Conservation (phyloP, 92 coral and sea anemone species). For the Metridium senile region DNA sequence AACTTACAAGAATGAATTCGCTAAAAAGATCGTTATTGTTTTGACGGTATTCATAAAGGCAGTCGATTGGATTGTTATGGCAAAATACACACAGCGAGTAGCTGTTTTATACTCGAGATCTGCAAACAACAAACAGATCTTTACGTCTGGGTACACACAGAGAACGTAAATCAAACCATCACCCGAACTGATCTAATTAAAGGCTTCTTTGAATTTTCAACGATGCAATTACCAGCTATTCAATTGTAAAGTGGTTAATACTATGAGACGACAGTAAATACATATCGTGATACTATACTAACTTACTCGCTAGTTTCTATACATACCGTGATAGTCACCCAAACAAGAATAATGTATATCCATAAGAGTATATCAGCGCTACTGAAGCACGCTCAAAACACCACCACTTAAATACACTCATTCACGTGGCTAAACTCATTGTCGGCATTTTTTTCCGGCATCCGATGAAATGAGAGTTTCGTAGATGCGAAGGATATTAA, state of each 20-base stretch:
- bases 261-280: slow-evolving; percentile 20
- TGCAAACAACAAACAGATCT: slow-evolving; percentile 49
- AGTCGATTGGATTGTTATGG: slow-evolving; percentile 31
- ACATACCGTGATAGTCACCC: background rate
- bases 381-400: no score
- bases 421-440: slow-evolving; percentile 12
- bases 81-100: slow-evolving; percentile 37
- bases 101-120: slow-evolving; percentile 16
- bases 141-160: slow-evolving; percentile 47
- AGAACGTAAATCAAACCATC: slow-evolving; percentile 42
- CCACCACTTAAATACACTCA: slow-evolving; percentile 11
- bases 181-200: slow-evolving; percentile 74
- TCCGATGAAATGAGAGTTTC: background rate
- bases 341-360: background rate
- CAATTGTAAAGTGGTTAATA: slow-evolving; percentile 75
- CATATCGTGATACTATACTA: slow-evolving; percentile 2
- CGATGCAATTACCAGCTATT: slow-evolving; percentile 73
- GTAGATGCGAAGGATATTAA: background rate
- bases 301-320: no score
- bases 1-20: background rate
- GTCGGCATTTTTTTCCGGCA: slow-evolving; percentile 32
- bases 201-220: slow-evolving; percentile 67
- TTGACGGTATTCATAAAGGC: background rate
- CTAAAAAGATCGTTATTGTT: no score
- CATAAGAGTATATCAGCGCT: no score